Base-by-base conservation (phyloP, 2,888 invertebrate genomes). In the Onthophagus sagittarius region DNA sequence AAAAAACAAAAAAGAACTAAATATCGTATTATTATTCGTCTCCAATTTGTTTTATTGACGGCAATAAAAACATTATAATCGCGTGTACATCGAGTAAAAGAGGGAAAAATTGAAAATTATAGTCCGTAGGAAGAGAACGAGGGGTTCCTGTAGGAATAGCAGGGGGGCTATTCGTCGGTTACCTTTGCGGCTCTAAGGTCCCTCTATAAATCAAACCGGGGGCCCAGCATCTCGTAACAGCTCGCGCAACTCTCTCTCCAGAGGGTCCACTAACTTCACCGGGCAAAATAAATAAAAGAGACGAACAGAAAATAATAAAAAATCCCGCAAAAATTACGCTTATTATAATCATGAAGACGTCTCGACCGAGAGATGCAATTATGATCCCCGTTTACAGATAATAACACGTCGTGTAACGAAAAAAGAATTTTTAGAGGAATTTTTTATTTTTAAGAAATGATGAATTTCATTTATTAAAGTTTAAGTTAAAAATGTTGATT, bases 51-150 rank as follows among this genome's bases (percentile, higher is more conserved):
- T 53, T 53, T 53, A 11, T 23, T 11, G 39, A 53, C 9, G 39
- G 39, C 6, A 53, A 53, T 53, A 53, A 53, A 53, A 53, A 53
- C 6, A 53, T 53, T 53, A 53, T 53, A 53, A 53, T 53, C 39
- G 7, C 39, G 39, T 53, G 39, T 53, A 53, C 67, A 31, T 11
- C 15, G 67, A 67, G 23, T n/a, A 31, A 67, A 15, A n/a, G 67
- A 23, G 31, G 23, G 67, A 67, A 67, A 67, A 67, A 67, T 67
- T 67, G 67, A 67, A 67, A 67, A 32, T 67, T 67, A 67, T 67
- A 9, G 67, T 6, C 67, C 67, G 32, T 67, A 67, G 32, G 39
- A 67, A 67, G 31, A 23, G 23, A 23, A 23, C 23, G 23, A 23
- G 23, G 67, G 32, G 67, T 32, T 13, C 23, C 67, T 23, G 67